Evolutionary conservation across 2,797 vertebrate species (phyloP), one percentile per base, ranked within the genome.

Genomic region (Eulemur rubriventer): DNA sequence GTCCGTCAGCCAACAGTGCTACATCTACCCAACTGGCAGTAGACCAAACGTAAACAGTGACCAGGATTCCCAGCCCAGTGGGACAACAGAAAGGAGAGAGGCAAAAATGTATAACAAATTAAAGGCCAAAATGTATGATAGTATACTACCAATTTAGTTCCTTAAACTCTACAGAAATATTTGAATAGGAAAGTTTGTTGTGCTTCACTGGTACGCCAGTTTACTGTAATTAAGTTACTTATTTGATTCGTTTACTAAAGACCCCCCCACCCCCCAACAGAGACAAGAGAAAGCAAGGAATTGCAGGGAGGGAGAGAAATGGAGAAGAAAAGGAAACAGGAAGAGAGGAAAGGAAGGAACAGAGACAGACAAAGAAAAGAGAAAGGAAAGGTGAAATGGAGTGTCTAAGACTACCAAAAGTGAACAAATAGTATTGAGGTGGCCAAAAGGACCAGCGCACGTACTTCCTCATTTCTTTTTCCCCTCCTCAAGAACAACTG

Each of bases 141-240:
- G 18, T n/a, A 52, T 13, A 33, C 18, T 14, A 33, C 10, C 80
- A 65, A 81, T 18, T 59, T 43, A 84, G 87, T 65, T 72, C 72
- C 89, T 76, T 59, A 50, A 76, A 82, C 22, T 55, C 83, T 38
- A 79, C 14, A 52, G 57, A 89, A 89, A 61, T 43, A 65, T 38
- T 3, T 75, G 65, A 6, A 81, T 20, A 84, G 35, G 61, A 84
- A 92, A 48, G 10, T 61, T 24, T 1, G 22, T 61, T 3, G 9
- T 72, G 22, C 13, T 8, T 61, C 20, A 80, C 30, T 20, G n/a
- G 59, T 10, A 46, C 6, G 12, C 26, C 35, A 26, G 76, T 55
- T 90, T 67, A n/a, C 41, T 82, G 0, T 35, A 35, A 41, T 73
- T 43, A 22, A 41, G 35, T n/a, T 94, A 69, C 26, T 86, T 52